Conservation (phyloP, 2,888 invertebrate species). For the Heteromurus nitidus region DNA sequence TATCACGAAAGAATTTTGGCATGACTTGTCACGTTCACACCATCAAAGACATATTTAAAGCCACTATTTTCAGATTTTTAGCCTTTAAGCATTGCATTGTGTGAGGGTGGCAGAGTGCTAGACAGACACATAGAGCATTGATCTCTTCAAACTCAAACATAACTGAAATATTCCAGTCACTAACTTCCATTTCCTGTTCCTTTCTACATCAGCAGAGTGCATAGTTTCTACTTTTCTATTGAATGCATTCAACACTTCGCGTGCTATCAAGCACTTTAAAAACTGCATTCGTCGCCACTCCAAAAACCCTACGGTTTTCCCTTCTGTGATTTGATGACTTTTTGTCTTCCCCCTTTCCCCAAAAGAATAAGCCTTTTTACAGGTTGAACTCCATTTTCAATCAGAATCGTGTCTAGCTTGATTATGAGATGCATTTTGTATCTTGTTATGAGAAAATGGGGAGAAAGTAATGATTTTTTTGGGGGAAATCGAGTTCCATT, state of each 20-base stretch:
- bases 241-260: slow-evolving; percentile 16
- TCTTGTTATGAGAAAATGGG: slow-evolving; percentile 22
- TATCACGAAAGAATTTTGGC: slow-evolving; percentile 21
- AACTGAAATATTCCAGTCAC: slow-evolving; percentile 1
- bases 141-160: not conserved
- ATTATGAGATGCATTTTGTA: slow-evolving; percentile 36
- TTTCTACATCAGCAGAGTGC: slow-evolving; percentile 9
- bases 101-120: not conserved
- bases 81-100: not conserved
- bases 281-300: slow-evolving; percentile 23
- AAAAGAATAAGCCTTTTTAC: not conserved
- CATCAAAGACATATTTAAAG: slow-evolving; percentile 31
- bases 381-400: slow-evolving; percentile 28
- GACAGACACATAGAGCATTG: not conserved
- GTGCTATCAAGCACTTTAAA: slow-evolving; percentile 23
- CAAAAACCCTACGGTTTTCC: slow-evolving; percentile 12
- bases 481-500: no score
- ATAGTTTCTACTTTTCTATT: not conserved
- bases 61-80: slow-evolving; percentile 20
- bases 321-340: slow-evolving; percentile 49
- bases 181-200: slow-evolving; percentile 36
- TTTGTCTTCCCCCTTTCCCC: slow-evolving; percentile 24
- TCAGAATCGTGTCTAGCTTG: slow-evolving; percentile 40
- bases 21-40: slow-evolving; percentile 37
- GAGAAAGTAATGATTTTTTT: slow-evolving; percentile 31